phyloP scores from a whole-genome alignment of 2,797 vertebrate genomes.

The Streptopelia turtur region DNA sequence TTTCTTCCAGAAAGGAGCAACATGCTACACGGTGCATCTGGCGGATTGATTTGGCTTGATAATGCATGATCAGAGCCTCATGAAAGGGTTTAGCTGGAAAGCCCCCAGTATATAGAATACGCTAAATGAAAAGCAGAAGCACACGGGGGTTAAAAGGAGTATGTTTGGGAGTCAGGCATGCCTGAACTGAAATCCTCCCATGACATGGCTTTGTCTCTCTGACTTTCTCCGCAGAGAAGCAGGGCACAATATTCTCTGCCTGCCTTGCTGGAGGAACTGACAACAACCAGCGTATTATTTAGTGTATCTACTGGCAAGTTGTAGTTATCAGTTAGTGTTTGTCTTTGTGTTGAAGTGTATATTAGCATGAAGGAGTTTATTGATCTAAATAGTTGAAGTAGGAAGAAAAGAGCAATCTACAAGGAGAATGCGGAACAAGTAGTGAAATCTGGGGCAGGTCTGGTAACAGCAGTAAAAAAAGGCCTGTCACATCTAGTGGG shows the following conservation, averaged over 20 bases:
- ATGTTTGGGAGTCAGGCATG: not conserved
- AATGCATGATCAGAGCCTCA: not conserved
- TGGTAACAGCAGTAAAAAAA: not conserved
- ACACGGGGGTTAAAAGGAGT: not conserved
- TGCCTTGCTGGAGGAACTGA: not conserved
- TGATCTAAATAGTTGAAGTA: not conserved
- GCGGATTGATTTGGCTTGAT: slow-evolving; percentile 1
- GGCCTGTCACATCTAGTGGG: not conserved
- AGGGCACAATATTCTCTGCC: not conserved
- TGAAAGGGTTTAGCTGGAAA: not conserved
- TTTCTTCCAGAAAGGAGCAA: not conserved
- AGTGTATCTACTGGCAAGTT: not conserved
- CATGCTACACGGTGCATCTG: not conserved
- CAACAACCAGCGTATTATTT: not conserved
- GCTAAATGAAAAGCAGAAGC: slow-evolving; percentile 17
- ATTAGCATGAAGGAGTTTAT: not conserved
- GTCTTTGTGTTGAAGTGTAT: not conserved
- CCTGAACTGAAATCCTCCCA: not conserved
- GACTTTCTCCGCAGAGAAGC: not conserved
- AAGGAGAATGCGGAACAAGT: not conserved
- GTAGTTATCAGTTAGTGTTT: not conserved
- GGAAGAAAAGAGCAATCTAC: not conserved
- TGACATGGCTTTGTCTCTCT: not conserved
- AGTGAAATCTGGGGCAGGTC: not conserved
- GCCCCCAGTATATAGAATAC: not conserved